Evolutionary conservation across 2,797 vertebrate species (phyloP), one percentile per base, ranked within the genome.

Genomic region (Megalops cyprinoides): DNA sequence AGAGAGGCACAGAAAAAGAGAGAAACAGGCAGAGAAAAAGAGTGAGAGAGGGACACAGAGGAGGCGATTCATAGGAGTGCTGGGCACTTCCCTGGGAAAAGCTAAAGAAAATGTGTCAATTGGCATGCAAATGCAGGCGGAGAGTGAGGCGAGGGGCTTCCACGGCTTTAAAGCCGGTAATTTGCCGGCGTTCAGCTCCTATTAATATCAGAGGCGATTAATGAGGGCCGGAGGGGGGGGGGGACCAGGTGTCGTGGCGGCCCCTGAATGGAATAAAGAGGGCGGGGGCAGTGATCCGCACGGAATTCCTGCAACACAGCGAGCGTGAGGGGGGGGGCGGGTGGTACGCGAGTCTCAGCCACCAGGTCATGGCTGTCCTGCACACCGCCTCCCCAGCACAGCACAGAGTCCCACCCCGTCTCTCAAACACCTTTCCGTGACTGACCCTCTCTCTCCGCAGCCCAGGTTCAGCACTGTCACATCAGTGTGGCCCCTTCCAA

Each of bases 181-280:
- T 93, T 93, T 91, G 90, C 92, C 91, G 91, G 89, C 90, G 88
- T 93, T 95, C 94, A 94, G 85, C 88, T 94, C 90, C 91, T 93
- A 95, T 95, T 94, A 95, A 94, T 95, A 94, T 95, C 94, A 94
- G 92, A 86, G 56, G 79, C 89, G 90, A 94, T 94, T 95, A 95
- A 95, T 95, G 94, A 94, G 92, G 90, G 89, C 78, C 85, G 82
- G 39, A 81, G 83, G 84, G 85, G 86, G 80, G 83, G 76, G 82
- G 55, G 77, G 85, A 82, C 93, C 94, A 94, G 94, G 94, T 95
- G 94, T 95, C 89, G 81, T 88, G 88, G 85, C 85, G 91, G 90
- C 88, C 89, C 89, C 91, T 92, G 92, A 93, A 92, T 88, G 87
- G 90, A 94, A 94, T 93, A 94, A 94, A 95, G 91, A 92, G 91